Percentiles rank a stretch among this genome's conserved stretches.
Evolutionary conservation across 2,888 invertebrate species (phyloP).

Genomic region (Drosophila macrospina): DNA sequence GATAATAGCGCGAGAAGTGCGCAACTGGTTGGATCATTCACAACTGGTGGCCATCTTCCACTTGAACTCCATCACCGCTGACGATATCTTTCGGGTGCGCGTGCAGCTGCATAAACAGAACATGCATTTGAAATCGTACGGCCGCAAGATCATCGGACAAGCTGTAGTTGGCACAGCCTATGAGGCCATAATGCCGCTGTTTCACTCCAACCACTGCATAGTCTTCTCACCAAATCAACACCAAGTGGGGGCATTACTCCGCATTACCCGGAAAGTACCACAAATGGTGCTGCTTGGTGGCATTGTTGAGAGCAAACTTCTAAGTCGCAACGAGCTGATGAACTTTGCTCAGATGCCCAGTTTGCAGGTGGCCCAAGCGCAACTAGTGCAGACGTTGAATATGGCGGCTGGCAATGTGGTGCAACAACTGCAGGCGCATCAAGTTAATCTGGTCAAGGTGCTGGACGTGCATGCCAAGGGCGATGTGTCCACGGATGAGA

Average conservation of each 20-base stretch:
- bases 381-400: slow-evolving; percentile 89
- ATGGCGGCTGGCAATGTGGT: slow-evolving; percentile 89
- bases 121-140: slow-evolving; percentile 90
- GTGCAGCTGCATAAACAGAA: slow-evolving; percentile 88
- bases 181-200: slow-evolving; percentile 88
- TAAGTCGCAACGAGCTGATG: slow-evolving; percentile 90
- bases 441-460: slow-evolving; percentile 89
- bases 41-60: slow-evolving; percentile 91
- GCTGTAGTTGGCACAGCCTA: slow-evolving; percentile 90
- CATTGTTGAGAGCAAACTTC: slow-evolving; percentile 89
- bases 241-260: slow-evolving; percentile 88
- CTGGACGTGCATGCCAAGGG: slow-evolving; percentile 87
- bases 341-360: slow-evolving; percentile 89
- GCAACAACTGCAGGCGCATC: slow-evolving; percentile 89
- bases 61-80: slow-evolving; percentile 89
- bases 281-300: slow-evolving; percentile 91
- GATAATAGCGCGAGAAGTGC: slow-evolving; percentile 90
- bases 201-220: slow-evolving; percentile 88
- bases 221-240: slow-evolving; percentile 90
- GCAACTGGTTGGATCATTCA: slow-evolving; percentile 90
- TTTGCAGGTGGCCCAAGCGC: slow-evolving; percentile 88
- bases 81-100: slow-evolving; percentile 88
- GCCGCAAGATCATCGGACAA: slow-evolving; percentile 88
- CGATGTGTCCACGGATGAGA: slow-evolving; percentile 10
- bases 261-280: slow-evolving; percentile 89